A percentile compares a stretch with the other conserved stretches of the same genome.
Evolutionary conservation across 2,888 invertebrate genomes (phyloP).

Genomic region (Drosophila atripex): DNA sequence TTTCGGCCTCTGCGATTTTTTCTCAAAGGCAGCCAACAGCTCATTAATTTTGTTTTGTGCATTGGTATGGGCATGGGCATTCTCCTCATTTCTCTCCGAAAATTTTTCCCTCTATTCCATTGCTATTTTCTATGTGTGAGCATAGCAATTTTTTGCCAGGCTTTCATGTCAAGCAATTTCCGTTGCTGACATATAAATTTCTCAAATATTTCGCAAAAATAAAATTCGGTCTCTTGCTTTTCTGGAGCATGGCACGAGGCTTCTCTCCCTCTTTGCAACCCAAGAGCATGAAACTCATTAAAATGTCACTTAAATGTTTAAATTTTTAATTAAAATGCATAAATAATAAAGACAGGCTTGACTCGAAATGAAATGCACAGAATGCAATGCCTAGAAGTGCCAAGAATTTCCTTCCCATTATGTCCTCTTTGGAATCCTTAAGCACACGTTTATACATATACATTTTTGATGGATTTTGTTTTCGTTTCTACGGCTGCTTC

Average conservation of each 20-base stretch:
- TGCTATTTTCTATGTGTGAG: constrained; percentile 45
- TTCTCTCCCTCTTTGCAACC: neutral
- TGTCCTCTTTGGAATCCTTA: constrained; percentile 29
- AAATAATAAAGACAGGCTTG: constrained; percentile 61
- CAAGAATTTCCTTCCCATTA: constrained; percentile 26
- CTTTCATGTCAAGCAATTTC: constrained; percentile 56
- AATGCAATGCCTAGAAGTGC: constrained; percentile 38
- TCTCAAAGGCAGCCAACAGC: constrained; percentile 68
- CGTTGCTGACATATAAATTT: constrained; percentile 47
- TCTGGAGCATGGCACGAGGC: constrained; percentile 17
- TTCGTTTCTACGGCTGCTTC: constrained; percentile 32
- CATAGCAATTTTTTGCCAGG: constrained; percentile 40
- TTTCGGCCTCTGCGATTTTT: constrained; percentile 46
- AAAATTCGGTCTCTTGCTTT: constrained; percentile 35
- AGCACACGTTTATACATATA: neutral
- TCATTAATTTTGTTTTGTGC: constrained; percentile 71
- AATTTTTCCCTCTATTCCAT: constrained; percentile 4
- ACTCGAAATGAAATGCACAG: constrained; percentile 40
- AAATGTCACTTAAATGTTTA: constrained; percentile 74
- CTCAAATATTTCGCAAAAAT: constrained; percentile 52
- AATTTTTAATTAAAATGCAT: constrained; percentile 78
- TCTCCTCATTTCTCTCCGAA: constrained; percentile 13
- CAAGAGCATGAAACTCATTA: constrained; percentile 66
- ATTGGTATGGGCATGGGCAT: constrained; percentile 55
- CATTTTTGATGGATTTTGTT: constrained; percentile 52